phyloP scores from a whole-genome alignment of 1,140 invertebrate species.

The Cheumatopsyche charites region DNA sequence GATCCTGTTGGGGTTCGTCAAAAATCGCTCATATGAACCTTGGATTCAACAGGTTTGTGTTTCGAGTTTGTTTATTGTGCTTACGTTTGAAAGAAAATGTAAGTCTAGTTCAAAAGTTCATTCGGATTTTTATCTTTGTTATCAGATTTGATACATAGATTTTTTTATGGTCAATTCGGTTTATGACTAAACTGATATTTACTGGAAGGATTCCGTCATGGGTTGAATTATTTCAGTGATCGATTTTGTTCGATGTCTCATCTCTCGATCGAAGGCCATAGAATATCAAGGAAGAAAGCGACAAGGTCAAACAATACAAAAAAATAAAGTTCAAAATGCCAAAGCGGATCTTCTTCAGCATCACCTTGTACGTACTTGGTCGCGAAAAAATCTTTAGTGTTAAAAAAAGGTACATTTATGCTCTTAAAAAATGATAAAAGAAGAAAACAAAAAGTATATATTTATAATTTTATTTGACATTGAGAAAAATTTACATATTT shows the following conservation, averaged over 20 bases:
- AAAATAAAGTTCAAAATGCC: not conserved
- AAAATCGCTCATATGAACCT: not conserved
- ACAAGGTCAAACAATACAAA: not conserved
- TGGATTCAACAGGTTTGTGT: not conserved
- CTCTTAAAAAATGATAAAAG: not conserved
- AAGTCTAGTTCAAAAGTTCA: too few relatives aligned
- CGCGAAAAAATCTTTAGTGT: not conserved
- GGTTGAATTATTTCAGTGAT: too few relatives aligned
- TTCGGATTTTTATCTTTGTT: too few relatives aligned
- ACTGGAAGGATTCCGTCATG: too few relatives aligned
- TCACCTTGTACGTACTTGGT: not conserved
- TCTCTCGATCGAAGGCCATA: not conserved
- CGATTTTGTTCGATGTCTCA: too few relatives aligned
- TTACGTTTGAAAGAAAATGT: too few relatives aligned
- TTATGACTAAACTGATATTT: too few relatives aligned
- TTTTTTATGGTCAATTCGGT: too few relatives aligned
- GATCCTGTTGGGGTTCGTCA: slow-evolving; percentile 22
- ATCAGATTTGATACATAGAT: too few relatives aligned
- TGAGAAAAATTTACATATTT: slow-evolving; percentile 42
- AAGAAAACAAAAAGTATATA: slow-evolving; percentile 1
- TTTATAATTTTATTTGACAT: slow-evolving; percentile 40
- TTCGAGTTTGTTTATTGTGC: not conserved
- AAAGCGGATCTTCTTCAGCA: not conserved
- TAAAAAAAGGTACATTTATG: not conserved
- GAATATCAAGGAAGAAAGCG: not conserved